A percentile compares a stretch with the other conserved stretches of the same genome.
Evolutionary conservation across 2,113 vertebrate species (phyloP).

Genomic region (Salminus brasiliensis): DNA sequence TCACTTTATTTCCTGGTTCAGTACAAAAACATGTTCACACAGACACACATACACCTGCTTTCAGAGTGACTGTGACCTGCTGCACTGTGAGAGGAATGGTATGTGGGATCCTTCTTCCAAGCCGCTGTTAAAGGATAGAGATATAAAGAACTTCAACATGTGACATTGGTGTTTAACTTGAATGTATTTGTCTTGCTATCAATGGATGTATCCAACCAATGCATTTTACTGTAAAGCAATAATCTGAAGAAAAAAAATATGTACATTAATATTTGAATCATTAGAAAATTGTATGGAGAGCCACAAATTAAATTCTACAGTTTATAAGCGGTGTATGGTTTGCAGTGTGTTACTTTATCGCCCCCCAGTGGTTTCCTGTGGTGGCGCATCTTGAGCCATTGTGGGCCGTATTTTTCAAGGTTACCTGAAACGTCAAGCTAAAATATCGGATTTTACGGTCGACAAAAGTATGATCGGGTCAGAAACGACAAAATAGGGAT

Average conservation of each 20-base stretch:
- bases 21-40: conserved; percentile 15
- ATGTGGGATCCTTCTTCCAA: conserved; percentile 77
- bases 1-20: not conserved
- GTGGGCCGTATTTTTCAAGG: not conserved
- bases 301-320: conserved; percentile 47
- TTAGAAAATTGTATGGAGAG: conserved; percentile 45
- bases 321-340: conserved; percentile 42
- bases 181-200: conserved; percentile 70
- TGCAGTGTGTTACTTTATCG: conserved; percentile 1
- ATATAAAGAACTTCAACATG: conserved; percentile 66
- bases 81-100: conserved; percentile 86
- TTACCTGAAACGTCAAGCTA: not conserved
- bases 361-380: not conserved
- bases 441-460: no score
- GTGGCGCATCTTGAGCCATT: conserved; percentile 2
- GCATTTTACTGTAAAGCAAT: conserved; percentile 68
- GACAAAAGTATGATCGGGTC: no score
- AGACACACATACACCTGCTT: conserved; percentile 56
- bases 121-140: conserved; percentile 66
- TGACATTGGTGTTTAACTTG: conserved; percentile 71
- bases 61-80: conserved; percentile 85
- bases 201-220: conserved; percentile 63
- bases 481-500: not conserved
- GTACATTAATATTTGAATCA: conserved; percentile 49
- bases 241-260: conserved; percentile 55